These are phyloP conservation scores for Sebastes steindachneri DNA, from an alignment of 2,797 vertebrate species.

Conservation along the genomic window DNA sequence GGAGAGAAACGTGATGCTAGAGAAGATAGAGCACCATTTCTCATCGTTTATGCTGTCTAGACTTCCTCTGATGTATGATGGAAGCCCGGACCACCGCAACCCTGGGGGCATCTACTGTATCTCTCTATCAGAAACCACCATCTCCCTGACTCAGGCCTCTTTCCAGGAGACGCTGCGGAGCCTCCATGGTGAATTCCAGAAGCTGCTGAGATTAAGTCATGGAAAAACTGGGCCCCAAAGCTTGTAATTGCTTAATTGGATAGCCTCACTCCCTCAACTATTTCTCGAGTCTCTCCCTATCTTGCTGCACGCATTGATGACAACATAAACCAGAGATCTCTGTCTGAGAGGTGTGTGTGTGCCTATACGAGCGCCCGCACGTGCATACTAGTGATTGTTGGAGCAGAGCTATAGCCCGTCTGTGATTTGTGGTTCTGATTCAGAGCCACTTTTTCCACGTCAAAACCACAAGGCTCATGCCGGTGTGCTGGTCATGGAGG, in stretches of 20 bases:
- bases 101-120: slow-evolving; percentile 42
- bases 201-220: slow-evolving; percentile 74
- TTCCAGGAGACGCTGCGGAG: slow-evolving; percentile 77
- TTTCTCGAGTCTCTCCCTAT: slow-evolving; percentile 54
- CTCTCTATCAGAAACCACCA: slow-evolving; percentile 68
- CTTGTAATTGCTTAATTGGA: slow-evolving; percentile 80
- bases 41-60: slow-evolving; percentile 60
- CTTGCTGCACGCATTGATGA: slow-evolving; percentile 49
- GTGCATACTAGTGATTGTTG: slow-evolving; percentile 25
- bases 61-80: slow-evolving; percentile 61
- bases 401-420: slow-evolving; percentile 32
- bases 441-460: slow-evolving; percentile 57
- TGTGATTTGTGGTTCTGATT: slow-evolving; percentile 69
- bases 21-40: slow-evolving; percentile 17
- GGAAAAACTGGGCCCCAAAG: slow-evolving; percentile 74
- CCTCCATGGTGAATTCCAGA: slow-evolving; percentile 70
- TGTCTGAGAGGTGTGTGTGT: slow-evolving; percentile 43
- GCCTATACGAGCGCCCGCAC: slow-evolving; percentile 47
- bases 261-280: slow-evolving; percentile 58
- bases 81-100: slow-evolving; percentile 45
- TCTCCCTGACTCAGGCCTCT: slow-evolving; percentile 59
- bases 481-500: slow-evolving; percentile 31
- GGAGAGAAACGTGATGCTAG: not conserved
- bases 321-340: slow-evolving; percentile 60
- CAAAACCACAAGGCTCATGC: slow-evolving; percentile 49